Evolutionary conservation across 2,797 vertebrate genomes (phyloP).

Genomic region (Sebastiscus tertius): DNA sequence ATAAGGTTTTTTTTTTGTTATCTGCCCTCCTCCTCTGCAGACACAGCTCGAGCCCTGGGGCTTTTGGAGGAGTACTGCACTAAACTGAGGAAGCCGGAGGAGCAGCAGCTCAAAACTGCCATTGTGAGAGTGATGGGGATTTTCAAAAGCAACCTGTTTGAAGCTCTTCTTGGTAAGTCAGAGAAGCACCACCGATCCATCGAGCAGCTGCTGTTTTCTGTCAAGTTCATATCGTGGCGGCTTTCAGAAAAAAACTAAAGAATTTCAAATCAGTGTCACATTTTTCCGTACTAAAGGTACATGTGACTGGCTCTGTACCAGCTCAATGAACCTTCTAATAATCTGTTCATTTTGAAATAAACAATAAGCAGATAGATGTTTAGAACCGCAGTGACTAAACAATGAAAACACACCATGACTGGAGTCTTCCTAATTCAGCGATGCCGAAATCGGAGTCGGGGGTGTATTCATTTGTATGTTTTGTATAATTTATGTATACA

Average conservation of each 20-base stretch:
- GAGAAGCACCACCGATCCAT: neutral
- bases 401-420: neutral
- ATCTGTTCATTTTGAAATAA: neutral
- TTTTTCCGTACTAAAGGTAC: neutral
- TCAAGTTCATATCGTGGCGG: neutral
- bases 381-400: neutral
- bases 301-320: neutral
- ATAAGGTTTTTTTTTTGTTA: accelerated
- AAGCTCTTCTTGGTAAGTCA: slow-evolving; percentile 94
- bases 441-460: neutral
- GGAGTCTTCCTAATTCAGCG: neutral
- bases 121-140: slow-evolving; percentile 93
- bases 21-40: slow-evolving; percentile 70
- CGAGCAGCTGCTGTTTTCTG: neutral
- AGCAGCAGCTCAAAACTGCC: slow-evolving; percentile 92
- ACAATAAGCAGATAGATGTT: neutral
- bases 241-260: neutral
- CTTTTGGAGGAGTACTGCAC: slow-evolving; percentile 95
- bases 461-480: neutral
- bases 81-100: slow-evolving; percentile 91
- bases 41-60: slow-evolving; percentile 89
- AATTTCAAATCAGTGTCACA: neutral
- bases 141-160: slow-evolving; percentile 95
- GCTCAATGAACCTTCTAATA: neutral
- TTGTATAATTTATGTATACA: no score